Conservation (phyloP, 2,888 invertebrate species). For the Acleris emargana region DNA sequence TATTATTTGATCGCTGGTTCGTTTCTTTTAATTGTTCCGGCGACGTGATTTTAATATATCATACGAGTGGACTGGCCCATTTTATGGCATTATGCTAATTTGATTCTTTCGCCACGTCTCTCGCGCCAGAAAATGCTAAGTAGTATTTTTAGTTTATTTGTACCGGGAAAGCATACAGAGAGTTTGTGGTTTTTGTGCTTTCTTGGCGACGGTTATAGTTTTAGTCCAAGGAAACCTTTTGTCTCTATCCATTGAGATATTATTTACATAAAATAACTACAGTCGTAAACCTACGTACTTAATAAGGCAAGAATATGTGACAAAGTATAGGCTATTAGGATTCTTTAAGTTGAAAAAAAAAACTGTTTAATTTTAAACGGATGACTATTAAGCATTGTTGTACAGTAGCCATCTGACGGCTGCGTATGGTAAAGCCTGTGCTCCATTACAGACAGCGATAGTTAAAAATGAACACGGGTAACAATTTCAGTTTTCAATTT, state of each 20-base stretch:
- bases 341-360: conserved; percentile 19
- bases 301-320: not conserved
- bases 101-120: conserved; percentile 46
- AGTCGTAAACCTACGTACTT: not conserved
- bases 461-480: not conserved
- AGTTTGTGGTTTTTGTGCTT: conserved; percentile 28
- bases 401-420: conserved; percentile 49
- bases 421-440: conserved; percentile 43
- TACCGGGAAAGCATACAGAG: conserved; percentile 30
- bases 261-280: not conserved
- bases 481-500: no score
- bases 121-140: conserved; percentile 27
- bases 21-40: conserved; percentile 78
- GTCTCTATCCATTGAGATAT: conserved; percentile 2
- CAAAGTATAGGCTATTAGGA: conserved; percentile 20
- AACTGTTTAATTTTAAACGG: conserved; percentile 37
- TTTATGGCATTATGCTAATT: conserved; percentile 76
- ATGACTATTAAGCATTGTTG: conserved; percentile 39
- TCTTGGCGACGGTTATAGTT: conserved; percentile 15
- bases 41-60: conserved; percentile 82
- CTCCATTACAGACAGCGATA: conserved; percentile 27
- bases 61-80: conserved; percentile 71
- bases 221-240: conserved; percentile 16
- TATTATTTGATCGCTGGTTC: conserved; percentile 79
- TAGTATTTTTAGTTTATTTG: conserved; percentile 29